Evolutionary conservation across 2,797 vertebrate genomes (phyloP), one percentile per base, ranked within the genome.

Genomic region (Cyprinodon diabolis): DNA sequence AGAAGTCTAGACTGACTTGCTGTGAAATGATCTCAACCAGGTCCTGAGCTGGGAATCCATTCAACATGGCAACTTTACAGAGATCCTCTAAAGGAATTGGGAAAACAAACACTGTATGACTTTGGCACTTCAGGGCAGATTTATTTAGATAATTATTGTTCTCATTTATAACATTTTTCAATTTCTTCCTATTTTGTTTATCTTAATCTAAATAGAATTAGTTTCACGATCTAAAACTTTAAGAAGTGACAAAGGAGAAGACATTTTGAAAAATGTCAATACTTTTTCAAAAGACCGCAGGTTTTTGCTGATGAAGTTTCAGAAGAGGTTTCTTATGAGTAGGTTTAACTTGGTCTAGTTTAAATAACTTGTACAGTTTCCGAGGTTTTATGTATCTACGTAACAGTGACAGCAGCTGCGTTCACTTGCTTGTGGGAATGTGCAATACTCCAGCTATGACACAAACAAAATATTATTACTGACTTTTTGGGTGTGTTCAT

Each of bases 401-500:
- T 14, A 47, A 37, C 63, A 66, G 69, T 23, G 62, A 45, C 55
- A 58, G 54, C 23, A 21, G 55, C 9, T 58, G 23, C 1, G 1
- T 25, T 57, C 55, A 15, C 47, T 15, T 37, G 25, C 51, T 49
- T 19, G 9, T 49, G 45, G 62, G 40, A 65, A 21, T 51, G 23
- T 13, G 25, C 15, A 51, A 49, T 51, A n/a, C 4, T 66, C 69
- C 40, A 68, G 45, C 35, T 43, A 30, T 76, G 47, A 48, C 8
- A 68, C 68, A 49, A 70, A 47, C 52, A 1, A 71, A 56, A 55
- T 25, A 11, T 23, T 40, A 56, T 70, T 21, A 71, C 10, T 48
- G 30, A 72, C 58, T 48, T 68, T 71, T 25, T 37, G 48, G 69
- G 37, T 43, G 66, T 54, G 45, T 23, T 62, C 67, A 62, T 25